Base-by-base conservation (phyloP, 2,888 invertebrate genomes). In the Aplocera efformata region DNA sequence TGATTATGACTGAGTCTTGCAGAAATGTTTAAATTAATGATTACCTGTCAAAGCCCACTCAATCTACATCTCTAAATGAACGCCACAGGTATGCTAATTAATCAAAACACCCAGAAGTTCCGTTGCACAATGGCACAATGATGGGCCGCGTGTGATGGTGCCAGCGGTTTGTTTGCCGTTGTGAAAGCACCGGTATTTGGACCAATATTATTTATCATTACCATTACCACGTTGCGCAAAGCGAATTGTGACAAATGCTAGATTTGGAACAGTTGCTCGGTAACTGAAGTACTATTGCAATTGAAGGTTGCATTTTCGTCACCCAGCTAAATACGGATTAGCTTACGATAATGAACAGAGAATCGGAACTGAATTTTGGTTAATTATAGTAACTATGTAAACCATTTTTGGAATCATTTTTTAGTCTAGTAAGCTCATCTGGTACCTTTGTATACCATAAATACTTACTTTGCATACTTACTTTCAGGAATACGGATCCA, bases 101-200 rank as follows among this genome's bases (percentile, higher is more conserved):
- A 75, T 75, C 66, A 69, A 65, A 67, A 61, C 53, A 55, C 55
- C 59, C 58, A 49, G 53, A 52, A 60, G 39, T 44, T 34, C 8
- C 22, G 6, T 67, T 67, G 63, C 64, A 17, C 13, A 17, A 17
- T 17, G 58, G 50, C 58, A 63, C 48, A 53, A 52, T 42, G 60
- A 55, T 53, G 60, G 51, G 58, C 57, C 42, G 53, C 56, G 60
- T 60, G 33, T 26, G 28, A 42, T 32, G 51, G 54, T 58, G 57
- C 49, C 44, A 47, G 57, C 57, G 58, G 58, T 60, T 51, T 58
- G 56, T 55, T 58, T 61, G 67, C 60, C 62, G 64, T 67, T 72
- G 71, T 66, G 75, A 77, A 77, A 77, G 73, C 63, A 70, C 63
- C 70, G 69, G 72, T 63, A 66, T 54, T 61, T 59, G 56, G 59